Evolutionary conservation across 2,888 invertebrate genomes (phyloP).

Genomic region (Copidosoma aretas): DNA sequence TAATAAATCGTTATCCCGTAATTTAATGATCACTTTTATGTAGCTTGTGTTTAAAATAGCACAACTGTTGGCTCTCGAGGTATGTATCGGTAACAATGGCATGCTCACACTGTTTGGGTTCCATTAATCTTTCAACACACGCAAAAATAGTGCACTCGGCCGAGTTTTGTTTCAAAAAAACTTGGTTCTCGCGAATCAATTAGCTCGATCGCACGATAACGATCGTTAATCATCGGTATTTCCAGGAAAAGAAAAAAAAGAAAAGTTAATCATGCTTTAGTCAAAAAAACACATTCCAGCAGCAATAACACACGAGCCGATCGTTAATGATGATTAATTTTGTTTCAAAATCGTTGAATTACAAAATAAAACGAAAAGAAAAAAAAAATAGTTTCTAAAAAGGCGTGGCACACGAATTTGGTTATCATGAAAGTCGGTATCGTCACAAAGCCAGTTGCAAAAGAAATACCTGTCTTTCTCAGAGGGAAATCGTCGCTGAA

Average conservation of each 20-base stretch:
- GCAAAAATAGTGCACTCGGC: not conserved
- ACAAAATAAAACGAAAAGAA: no score
- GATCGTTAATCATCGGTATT: not conserved
- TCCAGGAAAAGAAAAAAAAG: not conserved
- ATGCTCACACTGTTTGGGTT: slow-evolving; percentile 13
- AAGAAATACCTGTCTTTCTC: slow-evolving; percentile 85
- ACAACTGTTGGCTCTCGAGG: not conserved
- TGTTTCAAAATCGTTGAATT: no score
- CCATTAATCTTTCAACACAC: slow-evolving; percentile 37
- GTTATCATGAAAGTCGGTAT: not conserved
- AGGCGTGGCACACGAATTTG: not conserved
- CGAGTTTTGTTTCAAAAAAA: not conserved
- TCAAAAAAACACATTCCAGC: slow-evolving; percentile 23
- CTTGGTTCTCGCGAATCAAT: not conserved
- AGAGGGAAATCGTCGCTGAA: slow-evolving; percentile 87
- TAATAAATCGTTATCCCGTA: no score
- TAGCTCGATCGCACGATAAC: not conserved
- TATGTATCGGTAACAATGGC: not conserved
- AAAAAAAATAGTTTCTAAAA: not conserved
- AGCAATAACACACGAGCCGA: not conserved
- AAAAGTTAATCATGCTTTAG: slow-evolving; percentile 27
- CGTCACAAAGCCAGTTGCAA: no score
- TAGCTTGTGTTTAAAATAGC: no score
- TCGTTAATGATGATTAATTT: not conserved
- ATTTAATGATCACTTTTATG: no score